Percentiles rank a stretch among this genome's conserved stretches.
phyloP scores from a whole-genome alignment of 1,140 invertebrate genomes.

The Drosophila bocki region DNA sequence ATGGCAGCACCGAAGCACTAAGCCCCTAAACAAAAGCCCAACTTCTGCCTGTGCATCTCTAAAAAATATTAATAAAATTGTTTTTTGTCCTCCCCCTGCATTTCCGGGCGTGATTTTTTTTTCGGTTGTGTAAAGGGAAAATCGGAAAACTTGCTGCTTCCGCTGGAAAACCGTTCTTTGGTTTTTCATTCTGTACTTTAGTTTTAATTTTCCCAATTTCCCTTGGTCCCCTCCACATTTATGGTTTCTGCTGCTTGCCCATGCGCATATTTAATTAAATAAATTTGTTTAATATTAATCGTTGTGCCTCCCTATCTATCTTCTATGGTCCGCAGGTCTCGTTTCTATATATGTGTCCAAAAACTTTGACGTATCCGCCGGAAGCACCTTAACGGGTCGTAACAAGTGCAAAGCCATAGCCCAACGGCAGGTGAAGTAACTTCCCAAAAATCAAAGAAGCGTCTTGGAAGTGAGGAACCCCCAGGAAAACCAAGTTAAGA shows the following conservation, averaged over 20 bases:
- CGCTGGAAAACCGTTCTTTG: constrained; percentile 60
- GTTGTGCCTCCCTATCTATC: constrained; percentile 63
- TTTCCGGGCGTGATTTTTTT: constrained; percentile 63
- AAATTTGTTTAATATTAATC: constrained; percentile 66
- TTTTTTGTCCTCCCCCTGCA: constrained; percentile 21
- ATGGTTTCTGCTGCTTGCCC: constrained; percentile 33
- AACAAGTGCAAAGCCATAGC: constrained; percentile 72
- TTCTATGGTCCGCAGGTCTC: constrained; percentile 73
- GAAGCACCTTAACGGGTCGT: constrained; percentile 70
- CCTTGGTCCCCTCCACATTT: constrained; percentile 16
- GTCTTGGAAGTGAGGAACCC: neutral
- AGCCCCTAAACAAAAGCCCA: constrained; percentile 17
- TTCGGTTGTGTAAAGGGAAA: neutral
- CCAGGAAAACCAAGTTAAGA: constrained; percentile 3
- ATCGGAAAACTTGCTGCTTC: constrained; percentile 61
- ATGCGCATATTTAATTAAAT: constrained; percentile 76
- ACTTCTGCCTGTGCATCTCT: constrained; percentile 21
- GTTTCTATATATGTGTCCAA: constrained; percentile 58
- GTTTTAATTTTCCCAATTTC: constrained; percentile 68
- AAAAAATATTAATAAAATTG: constrained; percentile 31
- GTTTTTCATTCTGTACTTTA: constrained; percentile 56
- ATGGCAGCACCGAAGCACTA: constrained; percentile 7
- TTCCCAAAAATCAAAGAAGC: constrained; percentile 43
- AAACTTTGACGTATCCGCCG: constrained; percentile 76
- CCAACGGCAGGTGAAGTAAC: constrained; percentile 21